phyloP scores from a whole-genome alignment of 2,888 invertebrate genomes.

The Drosophila merina region DNA sequence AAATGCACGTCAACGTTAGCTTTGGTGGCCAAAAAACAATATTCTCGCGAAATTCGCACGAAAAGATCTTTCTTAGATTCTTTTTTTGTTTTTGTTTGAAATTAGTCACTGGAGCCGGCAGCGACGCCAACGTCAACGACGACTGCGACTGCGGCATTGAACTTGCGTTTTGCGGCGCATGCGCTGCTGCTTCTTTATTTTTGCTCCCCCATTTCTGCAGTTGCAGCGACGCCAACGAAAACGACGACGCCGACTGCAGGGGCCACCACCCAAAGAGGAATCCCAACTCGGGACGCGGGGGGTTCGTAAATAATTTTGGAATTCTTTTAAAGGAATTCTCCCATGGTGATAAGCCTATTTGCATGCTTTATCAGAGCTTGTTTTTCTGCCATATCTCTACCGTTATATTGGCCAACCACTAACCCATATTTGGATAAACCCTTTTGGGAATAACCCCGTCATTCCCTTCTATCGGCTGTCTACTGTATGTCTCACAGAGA shows the following conservation, averaged over 20 bases:
- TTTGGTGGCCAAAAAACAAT: slow-evolving; percentile 56
- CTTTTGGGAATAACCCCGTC: not conserved
- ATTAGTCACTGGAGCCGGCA: slow-evolving; percentile 49
- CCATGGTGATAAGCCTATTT: slow-evolving; percentile 10
- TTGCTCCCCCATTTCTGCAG: slow-evolving; percentile 23
- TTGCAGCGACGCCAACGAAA: slow-evolving; percentile 13
- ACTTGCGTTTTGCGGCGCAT: slow-evolving; percentile 49
- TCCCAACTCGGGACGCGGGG: not conserved
- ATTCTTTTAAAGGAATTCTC: slow-evolving; percentile 5
- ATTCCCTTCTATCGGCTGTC: not conserved
- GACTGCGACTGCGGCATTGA: slow-evolving; percentile 30
- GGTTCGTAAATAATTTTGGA: slow-evolving; percentile 1
- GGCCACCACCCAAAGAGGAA: slow-evolving; percentile 17
- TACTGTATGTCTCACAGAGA: slow-evolving; percentile 11
- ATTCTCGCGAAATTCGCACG: slow-evolving; percentile 67
- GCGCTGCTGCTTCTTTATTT: slow-evolving; percentile 52
- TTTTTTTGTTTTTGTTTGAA: slow-evolving; percentile 34
- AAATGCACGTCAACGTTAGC: slow-evolving; percentile 20
- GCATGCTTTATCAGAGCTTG: slow-evolving; percentile 8
- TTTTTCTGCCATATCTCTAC: not conserved
- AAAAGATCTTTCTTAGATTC: slow-evolving; percentile 45
- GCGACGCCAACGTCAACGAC: slow-evolving; percentile 1
- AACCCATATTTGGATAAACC: not conserved
- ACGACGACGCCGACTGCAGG: slow-evolving; percentile 17
- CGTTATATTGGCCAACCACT: not conserved